These are phyloP conservation scores for Sebastes steindachneri DNA, from an alignment of 2,797 vertebrate species.

Conservation along the genomic window DNA sequence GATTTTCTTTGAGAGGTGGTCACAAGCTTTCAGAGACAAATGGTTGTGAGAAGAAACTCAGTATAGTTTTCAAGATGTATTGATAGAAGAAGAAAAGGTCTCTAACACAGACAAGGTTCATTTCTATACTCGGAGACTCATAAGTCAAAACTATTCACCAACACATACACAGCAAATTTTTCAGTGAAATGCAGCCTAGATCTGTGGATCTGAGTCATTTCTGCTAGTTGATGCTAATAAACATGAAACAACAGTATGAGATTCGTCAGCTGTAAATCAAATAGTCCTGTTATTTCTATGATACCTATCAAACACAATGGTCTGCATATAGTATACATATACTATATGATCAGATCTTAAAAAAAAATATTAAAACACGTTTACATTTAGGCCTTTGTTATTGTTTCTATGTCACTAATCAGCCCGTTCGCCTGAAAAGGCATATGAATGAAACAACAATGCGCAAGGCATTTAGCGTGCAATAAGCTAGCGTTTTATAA, in stretches of 20 bases:
- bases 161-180: not conserved
- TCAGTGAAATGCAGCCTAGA: not conserved
- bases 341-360: not conserved
- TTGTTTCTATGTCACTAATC: not conserved
- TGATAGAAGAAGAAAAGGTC: conserved; percentile 28
- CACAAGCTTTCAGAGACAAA: conserved; percentile 43
- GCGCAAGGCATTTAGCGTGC: too few relatives aligned
- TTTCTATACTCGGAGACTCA: conserved; percentile 2
- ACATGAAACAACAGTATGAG: conserved; percentile 9
- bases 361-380: too few relatives aligned
- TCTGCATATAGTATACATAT: not conserved
- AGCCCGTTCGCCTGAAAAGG: too few relatives aligned
- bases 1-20: conserved; percentile 38
- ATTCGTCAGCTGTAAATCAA: not conserved
- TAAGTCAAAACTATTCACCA: conserved; percentile 15
- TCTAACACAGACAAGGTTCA: conserved; percentile 5
- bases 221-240: not conserved
- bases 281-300: not conserved
- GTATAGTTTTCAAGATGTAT: conserved; percentile 38
- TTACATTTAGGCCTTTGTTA: not conserved
- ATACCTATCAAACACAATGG: not conserved
- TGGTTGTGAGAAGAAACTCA: conserved; percentile 14
- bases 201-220: not conserved
- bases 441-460: too few relatives aligned
- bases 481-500: too few relatives aligned